Evolutionary conservation across 2,113 vertebrate species (phyloP).

Genomic region (Chauna torquata): DNA sequence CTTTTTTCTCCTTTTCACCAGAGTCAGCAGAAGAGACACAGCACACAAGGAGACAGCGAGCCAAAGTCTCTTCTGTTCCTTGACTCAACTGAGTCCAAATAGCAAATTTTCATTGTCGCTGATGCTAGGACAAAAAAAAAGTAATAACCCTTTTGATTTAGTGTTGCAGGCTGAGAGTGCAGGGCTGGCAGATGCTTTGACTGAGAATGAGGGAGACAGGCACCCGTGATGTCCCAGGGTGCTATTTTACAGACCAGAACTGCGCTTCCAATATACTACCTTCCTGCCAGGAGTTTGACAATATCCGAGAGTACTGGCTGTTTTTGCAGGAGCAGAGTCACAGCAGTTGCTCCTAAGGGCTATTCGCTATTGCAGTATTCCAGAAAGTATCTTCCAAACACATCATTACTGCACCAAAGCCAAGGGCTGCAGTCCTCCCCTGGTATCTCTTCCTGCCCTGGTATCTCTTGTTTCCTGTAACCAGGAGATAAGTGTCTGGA

Average conservation of each 20-base stretch:
- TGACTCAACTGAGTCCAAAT: background rate
- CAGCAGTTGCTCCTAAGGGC: background rate
- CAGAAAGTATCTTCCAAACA: background rate
- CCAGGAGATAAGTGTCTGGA: background rate
- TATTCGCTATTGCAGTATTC: background rate
- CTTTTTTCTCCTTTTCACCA: background rate
- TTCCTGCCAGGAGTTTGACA: background rate
- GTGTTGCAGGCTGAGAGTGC: background rate
- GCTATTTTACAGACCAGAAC: background rate
- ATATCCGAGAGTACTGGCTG: background rate
- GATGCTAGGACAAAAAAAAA: background rate
- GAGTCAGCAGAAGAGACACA: background rate
- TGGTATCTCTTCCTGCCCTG: background rate
- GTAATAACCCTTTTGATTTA: background rate
- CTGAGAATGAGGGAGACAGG: background rate
- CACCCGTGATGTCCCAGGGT: fast-evolving
- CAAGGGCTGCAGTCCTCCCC: background rate
- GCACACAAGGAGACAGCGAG: background rate
- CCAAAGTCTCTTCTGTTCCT: background rate
- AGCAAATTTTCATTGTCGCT: background rate
- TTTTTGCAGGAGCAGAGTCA: background rate
- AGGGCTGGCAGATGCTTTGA: background rate
- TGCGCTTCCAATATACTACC: background rate
- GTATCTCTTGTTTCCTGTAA: background rate
- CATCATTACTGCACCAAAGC: background rate